Conservation (phyloP, 1,140 invertebrate species). For the Bombus cullumanus region DNA sequence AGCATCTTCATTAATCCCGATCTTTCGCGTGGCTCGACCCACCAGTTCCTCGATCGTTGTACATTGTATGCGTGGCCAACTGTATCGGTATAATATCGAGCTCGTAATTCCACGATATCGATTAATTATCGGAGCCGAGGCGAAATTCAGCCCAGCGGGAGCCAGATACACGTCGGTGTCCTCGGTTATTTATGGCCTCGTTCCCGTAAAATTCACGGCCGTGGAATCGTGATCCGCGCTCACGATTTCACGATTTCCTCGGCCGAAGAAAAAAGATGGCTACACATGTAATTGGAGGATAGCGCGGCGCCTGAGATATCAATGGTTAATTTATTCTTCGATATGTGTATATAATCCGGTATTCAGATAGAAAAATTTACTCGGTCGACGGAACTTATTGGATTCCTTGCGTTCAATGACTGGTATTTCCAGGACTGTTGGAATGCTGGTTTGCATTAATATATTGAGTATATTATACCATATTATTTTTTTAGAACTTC, state of each 20-base stretch:
- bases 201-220: conserved; percentile 33
- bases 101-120: conserved; percentile 40
- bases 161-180: conserved; percentile 7
- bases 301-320: not conserved
- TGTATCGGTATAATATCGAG: conserved; percentile 16
- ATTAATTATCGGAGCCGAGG: conserved; percentile 40
- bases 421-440: not conserved
- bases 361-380: not conserved
- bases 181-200: conserved; percentile 30
- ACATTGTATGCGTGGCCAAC: not conserved
- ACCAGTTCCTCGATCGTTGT: not conserved
- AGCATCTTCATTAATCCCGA: conserved; percentile 47
- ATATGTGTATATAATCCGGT: not conserved
- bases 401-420: not conserved
- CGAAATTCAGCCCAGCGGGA: conserved; percentile 36
- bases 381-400: not conserved
- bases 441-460: not conserved
- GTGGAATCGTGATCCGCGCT: conserved; percentile 2
- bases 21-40: conserved; percentile 25
- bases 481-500: too few relatives aligned
- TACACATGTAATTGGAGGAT: not conserved
- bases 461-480: too few relatives aligned
- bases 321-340: not conserved
- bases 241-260: not conserved
- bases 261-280: not conserved